Evolutionary conservation across 2,888 invertebrate genomes (phyloP).

Genomic region (Chelonus formosanus): DNA sequence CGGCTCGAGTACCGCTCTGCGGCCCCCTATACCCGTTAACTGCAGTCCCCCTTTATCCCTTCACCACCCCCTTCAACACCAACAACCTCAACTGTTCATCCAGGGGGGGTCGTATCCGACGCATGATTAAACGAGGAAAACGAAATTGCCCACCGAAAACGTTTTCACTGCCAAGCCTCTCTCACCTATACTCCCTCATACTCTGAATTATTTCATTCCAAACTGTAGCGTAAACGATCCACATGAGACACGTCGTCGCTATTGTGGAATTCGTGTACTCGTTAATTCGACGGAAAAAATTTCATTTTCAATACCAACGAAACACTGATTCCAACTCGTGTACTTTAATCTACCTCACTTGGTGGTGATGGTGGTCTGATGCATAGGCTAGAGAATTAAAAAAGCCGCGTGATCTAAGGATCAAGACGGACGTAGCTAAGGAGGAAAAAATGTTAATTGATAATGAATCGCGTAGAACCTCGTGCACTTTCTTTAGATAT

Average conservation of each 20-base stretch:
- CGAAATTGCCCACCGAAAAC: slow-evolving; percentile 52
- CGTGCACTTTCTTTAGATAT: slow-evolving; percentile 14
- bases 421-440: neutral
- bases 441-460: slow-evolving; percentile 18
- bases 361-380: neutral
- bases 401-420: neutral
- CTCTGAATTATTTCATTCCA: slow-evolving; percentile 4
- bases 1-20: slow-evolving; percentile 60
- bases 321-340: no score
- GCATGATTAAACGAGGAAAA: slow-evolving; percentile 60
- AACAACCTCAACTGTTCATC: slow-evolving; percentile 41
- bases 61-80: slow-evolving; percentile 26
- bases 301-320: neutral
- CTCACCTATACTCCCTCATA: neutral
- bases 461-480: slow-evolving; percentile 19
- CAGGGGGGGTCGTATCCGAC: slow-evolving; percentile 44
- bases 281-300: neutral
- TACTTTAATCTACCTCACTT: neutral
- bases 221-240: slow-evolving; percentile 1
- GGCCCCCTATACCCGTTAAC: slow-evolving; percentile 49
- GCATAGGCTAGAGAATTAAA: neutral
- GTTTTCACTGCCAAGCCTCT: slow-evolving; percentile 26
- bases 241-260: slow-evolving; percentile 6
- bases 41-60: slow-evolving; percentile 32
- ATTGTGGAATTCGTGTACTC: slow-evolving; percentile 4